phyloP scores from a whole-genome alignment of 2,113 vertebrate species.

The Hylia prasina region DNA sequence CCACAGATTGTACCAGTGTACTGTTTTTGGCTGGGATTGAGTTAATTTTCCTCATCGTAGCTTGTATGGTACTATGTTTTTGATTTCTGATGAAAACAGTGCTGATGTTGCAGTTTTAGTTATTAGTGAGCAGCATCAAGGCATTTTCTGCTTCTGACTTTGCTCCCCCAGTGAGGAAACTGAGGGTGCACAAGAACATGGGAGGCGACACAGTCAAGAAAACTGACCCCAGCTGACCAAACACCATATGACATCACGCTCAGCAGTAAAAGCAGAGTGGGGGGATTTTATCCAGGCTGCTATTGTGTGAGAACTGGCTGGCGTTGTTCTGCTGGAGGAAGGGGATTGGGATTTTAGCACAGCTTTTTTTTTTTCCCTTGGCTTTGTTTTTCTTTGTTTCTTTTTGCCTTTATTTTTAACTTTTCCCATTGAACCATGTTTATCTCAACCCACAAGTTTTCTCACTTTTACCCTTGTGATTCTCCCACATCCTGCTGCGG shows the following conservation, averaged over 20 bases:
- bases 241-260: rapidly evolving
- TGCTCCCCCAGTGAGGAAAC: neutral
- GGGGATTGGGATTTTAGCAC: rapidly evolving
- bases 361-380: neutral
- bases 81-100: neutral
- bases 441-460: neutral
- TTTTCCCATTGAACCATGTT: neutral
- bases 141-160: neutral
- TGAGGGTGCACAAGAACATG: neutral
- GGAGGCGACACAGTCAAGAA: neutral
- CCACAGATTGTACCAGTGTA: neutral
- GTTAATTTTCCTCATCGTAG: neutral
- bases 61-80: neutral
- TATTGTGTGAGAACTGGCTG: neutral
- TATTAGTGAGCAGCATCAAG: neutral
- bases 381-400: neutral
- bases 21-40: neutral
- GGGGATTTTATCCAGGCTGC: neutral
- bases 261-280: neutral
- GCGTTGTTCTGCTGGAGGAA: neutral
- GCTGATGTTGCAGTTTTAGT: neutral
- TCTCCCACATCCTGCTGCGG: neutral
- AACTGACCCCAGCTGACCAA: neutral
- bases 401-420: neutral
- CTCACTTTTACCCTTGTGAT: neutral